Base-by-base conservation (phyloP, 1,140 invertebrate species). In the Kradibia gibbosae region DNA sequence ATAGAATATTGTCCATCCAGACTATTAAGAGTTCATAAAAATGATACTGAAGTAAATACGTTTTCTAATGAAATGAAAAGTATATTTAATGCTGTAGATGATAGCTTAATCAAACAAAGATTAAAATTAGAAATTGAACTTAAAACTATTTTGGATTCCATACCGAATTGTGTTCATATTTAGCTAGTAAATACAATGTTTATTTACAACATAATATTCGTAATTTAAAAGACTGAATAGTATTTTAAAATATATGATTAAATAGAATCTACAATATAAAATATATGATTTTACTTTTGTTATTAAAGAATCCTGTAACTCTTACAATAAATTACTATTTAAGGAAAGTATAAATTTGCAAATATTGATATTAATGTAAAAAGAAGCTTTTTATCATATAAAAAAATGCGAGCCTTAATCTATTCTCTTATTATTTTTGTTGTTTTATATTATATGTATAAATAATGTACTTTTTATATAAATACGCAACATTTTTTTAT, bases 151-250 rank as follows among this genome's bases (percentile, higher is more conserved):
- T 53, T 90, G 15, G 82, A 81, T 11, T 80, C 80, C 22, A 88
- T 90, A 57, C 86, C 88, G 4, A 86, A 86, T 65, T 88, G 85
- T 60, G 48, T 89, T 39, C 84, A 84, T 55, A 67, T 89, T 53
- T 88, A 77, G 88, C 25, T 39, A 31, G 20, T 42, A 53, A 36
- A 25, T 67, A 22, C 0, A 65, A 5, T 42, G 7, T 53, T 28
- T 25, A 55, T 65, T 57, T 74, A 50, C 31, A 72, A 13, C 15
- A 60, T 65, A 67, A 36, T 72, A 57, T 8, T 22, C 20, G 45
- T 22, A 62, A 22, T 34, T 60, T 4, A 3, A 71, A 77, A 81
- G 80, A 81, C 80, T 82, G 75, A 82, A 48, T 82, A 82, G 67
- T 36, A n/a, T 50, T 71, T 77, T 34, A 76, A 71, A 72, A 13